Conservation (phyloP, 64 coral and sea anemone species). For the Montipora sp. region DNA sequence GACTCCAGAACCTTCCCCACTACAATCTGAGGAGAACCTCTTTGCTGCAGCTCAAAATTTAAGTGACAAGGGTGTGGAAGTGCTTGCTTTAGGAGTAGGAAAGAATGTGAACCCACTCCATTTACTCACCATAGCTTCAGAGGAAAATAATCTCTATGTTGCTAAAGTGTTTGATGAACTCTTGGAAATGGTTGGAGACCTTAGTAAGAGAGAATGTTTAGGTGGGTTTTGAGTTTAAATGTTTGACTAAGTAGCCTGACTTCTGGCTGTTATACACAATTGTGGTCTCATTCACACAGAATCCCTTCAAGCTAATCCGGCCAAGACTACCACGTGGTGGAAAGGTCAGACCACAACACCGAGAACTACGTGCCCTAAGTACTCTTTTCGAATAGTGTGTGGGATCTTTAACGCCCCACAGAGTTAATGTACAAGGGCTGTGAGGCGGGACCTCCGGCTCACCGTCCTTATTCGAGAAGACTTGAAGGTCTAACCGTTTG, state of each 20-base stretch:
- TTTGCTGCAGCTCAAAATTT: not conserved
- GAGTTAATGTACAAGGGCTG: no score
- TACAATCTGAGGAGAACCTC: not conserved
- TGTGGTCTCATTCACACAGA: no score
- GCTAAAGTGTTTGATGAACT: constrained; percentile 60
- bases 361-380: no score
- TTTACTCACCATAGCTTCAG: constrained; percentile 33
- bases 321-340: no score
- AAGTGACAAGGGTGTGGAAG: constrained; percentile 26
- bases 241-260: not conserved
- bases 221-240: not conserved
- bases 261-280: no score
- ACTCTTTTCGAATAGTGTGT: no score
- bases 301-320: no score
- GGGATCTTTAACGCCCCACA: no score
- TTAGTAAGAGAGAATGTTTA: constrained; percentile 58
- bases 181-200: constrained; percentile 19
- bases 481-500: no score
- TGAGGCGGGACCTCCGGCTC: no score
- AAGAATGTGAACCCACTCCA: constrained; percentile 41
- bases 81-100: constrained; percentile 64
- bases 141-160: constrained; percentile 21
- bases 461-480: no score
- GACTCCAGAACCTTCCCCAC: constrained; percentile 36
- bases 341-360: no score